Conservation (phyloP, 2,113 vertebrate genomes). For the Ploceus nigricollis region DNA sequence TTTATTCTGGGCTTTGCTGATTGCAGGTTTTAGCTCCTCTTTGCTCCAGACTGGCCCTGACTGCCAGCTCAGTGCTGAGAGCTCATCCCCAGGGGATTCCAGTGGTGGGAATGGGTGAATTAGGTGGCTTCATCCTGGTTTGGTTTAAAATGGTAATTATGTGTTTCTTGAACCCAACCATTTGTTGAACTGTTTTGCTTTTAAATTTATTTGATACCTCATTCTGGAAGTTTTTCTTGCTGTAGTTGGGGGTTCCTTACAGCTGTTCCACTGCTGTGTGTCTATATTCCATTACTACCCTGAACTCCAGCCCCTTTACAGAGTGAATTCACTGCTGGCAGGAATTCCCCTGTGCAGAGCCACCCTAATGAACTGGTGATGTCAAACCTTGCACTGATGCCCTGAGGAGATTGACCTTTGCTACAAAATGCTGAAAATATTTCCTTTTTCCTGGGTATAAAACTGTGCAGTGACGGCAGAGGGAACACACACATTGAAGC, state of each 20-base stretch:
- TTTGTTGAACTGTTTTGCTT: neutral
- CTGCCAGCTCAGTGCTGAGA: neutral
- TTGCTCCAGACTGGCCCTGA: neutral
- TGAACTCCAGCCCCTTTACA: neutral
- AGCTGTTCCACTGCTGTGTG: neutral
- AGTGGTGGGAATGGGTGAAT: neutral
- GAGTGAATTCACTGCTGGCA: neutral
- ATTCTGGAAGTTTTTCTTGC: neutral
- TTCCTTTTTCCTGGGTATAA: neutral
- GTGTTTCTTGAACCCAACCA: neutral
- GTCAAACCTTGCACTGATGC: neutral
- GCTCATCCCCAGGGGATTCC: neutral
- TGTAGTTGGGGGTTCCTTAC: neutral
- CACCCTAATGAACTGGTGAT: fast-evolving
- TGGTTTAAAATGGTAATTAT: neutral
- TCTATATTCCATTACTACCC: neutral
- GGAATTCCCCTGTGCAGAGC: neutral
- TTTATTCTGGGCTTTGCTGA: neutral
- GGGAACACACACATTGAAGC: neutral
- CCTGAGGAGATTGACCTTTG: neutral
- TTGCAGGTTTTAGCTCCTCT: neutral
- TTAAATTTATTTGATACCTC: neutral
- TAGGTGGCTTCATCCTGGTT: neutral
- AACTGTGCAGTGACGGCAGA: neutral
- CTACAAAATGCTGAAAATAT: neutral